These are phyloP conservation scores for Cenopis cana DNA, from an alignment of 2,888 invertebrate species.

Conservation along the genomic window DNA sequence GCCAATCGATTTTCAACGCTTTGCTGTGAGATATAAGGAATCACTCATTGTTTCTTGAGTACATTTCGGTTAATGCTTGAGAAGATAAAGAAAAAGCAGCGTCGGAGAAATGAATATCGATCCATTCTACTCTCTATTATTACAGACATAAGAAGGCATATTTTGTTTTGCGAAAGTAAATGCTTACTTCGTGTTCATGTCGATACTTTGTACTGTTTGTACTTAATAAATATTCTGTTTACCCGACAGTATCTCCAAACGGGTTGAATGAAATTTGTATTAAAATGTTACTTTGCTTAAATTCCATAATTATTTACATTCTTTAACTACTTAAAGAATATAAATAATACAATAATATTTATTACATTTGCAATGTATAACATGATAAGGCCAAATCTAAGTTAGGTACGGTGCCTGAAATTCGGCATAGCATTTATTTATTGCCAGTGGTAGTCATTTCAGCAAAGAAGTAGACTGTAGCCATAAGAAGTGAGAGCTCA, in stretches of 20 bases:
- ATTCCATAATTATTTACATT: too few species aligned
- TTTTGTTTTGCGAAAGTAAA: slow-evolving; percentile 18
- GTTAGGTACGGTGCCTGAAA: too few species aligned
- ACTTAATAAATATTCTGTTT: neutral
- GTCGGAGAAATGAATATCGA: neutral
- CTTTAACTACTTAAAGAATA: too few species aligned
- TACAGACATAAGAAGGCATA: neutral
- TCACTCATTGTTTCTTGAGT: slow-evolving; percentile 54
- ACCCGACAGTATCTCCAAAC: neutral
- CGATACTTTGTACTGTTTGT: slow-evolving; percentile 53
- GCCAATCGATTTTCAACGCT: neutral
- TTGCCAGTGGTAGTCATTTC: too few species aligned
- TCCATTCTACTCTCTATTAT: neutral
- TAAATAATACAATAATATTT: too few species aligned
- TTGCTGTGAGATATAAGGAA: slow-evolving; percentile 46
- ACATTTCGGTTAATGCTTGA: neutral
- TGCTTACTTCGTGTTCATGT: slow-evolving; percentile 21
- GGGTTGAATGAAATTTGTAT: neutral
- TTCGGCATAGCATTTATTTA: too few species aligned
- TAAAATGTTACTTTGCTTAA: too few species aligned
- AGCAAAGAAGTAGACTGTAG: too few species aligned
- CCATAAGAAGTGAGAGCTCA: too few species aligned
- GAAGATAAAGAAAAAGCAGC: neutral
- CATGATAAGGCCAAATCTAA: too few species aligned
- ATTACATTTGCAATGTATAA: too few species aligned